Conservation (phyloP, 2,888 invertebrate genomes). For the Rugalucina vietnamica region DNA sequence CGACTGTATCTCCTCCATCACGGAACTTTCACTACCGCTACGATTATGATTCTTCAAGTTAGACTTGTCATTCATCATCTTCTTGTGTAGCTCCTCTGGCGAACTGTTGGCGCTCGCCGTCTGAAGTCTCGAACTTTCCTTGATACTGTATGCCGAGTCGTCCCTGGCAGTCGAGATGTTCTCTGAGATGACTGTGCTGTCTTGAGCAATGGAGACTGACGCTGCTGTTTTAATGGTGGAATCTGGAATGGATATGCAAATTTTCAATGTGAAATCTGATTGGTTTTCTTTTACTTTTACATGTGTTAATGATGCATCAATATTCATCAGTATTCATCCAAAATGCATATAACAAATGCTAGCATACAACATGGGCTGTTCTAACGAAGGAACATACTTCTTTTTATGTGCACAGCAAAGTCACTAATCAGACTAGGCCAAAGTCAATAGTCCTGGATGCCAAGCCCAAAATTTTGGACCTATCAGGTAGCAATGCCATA, state of each 20-base stretch:
- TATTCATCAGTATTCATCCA: no score
- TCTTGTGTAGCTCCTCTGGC: constrained; percentile 56
- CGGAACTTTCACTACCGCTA: constrained; percentile 76
- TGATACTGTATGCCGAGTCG: constrained; percentile 64
- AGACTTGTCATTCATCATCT: constrained; percentile 52
- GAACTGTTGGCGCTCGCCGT: constrained; percentile 57
- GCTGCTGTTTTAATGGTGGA: constrained; percentile 53
- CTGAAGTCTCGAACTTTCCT: constrained; percentile 54
- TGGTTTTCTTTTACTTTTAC: neutral
- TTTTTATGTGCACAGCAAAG: no score
- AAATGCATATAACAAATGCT: no score
- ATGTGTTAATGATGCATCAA: no score
- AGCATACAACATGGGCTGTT: no score
- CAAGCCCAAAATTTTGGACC: no score
- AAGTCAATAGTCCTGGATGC: no score
- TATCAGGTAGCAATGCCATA: no score
- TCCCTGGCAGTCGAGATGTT: constrained; percentile 69
- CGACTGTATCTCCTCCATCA: constrained; percentile 73
- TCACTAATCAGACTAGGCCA: no score
- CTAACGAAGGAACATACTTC: no score
- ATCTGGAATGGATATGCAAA: constrained; percentile 20
- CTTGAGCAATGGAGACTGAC: constrained; percentile 49
- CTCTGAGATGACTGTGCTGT: constrained; percentile 68
- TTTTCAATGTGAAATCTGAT: neutral
- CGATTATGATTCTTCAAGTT: constrained; percentile 56